Conservation (phyloP, 2,797 vertebrate genomes). For the Phrynocephalus vlangalii region DNA sequence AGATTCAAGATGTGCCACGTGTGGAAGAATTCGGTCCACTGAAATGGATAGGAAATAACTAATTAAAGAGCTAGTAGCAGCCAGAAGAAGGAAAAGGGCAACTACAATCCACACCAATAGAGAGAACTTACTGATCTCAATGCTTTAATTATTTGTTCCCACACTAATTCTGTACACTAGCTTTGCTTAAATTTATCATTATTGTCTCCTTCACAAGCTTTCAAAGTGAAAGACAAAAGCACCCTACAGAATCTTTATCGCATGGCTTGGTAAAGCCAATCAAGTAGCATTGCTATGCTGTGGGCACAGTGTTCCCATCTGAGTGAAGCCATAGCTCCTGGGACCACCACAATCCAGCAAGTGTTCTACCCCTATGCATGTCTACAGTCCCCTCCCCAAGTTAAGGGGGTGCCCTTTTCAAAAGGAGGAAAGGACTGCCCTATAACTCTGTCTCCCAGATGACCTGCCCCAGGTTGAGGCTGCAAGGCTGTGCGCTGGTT, state of each 20-base stretch:
- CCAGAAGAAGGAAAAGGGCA: no score
- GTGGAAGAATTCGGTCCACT: not conserved
- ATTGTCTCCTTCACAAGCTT: not conserved
- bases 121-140: not conserved
- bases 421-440: not conserved
- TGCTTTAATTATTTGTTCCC: not conserved
- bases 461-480: not conserved
- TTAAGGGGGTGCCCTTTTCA: not conserved
- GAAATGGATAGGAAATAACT: not conserved
- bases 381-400: not conserved
- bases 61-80: not conserved
- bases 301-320: not conserved
- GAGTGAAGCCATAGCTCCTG: not conserved
- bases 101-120: not conserved
- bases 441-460: not conserved
- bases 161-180: not conserved
- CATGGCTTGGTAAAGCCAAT: not conserved
- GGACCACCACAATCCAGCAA: not conserved
- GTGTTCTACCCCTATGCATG: not conserved
- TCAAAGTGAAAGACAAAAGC: not conserved
- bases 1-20: not conserved
- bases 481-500: not conserved
- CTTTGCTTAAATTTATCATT: not conserved
- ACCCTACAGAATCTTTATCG: not conserved
- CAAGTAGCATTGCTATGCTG: not conserved